A percentile compares a stretch with the other conserved stretches of the same genome.
These are phyloP conservation scores for Acleris literana DNA, from an alignment of 2,888 invertebrate genomes.

Conservation along the genomic window DNA sequence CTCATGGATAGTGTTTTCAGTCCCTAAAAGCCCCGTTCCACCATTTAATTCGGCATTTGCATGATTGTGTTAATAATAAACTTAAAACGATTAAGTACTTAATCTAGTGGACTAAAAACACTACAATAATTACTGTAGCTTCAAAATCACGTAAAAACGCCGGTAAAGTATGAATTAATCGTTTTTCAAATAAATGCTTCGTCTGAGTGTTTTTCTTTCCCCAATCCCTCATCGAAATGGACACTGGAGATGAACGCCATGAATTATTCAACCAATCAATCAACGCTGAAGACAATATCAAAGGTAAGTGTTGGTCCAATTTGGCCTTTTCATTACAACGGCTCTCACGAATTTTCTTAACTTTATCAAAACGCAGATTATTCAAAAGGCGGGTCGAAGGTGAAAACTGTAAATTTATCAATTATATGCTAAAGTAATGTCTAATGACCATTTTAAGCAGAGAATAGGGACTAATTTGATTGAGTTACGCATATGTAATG, in stretches of 20 bases:
- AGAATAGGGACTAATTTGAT: no score
- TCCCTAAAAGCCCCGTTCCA: no score
- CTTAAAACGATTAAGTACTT: no score
- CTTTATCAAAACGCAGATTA: not conserved
- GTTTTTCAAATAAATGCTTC: conserved; percentile 33
- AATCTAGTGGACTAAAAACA: no score
- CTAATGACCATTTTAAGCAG: no score
- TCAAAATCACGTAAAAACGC: no score
- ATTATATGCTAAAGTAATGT: no score
- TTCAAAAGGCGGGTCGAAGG: not conserved
- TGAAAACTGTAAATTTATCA: not conserved
- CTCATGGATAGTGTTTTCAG: no score
- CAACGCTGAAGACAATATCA: conserved; percentile 26
- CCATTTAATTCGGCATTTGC: no score
- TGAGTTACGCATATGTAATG: no score
- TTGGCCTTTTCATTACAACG: conserved; percentile 16
- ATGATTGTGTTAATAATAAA: no score
- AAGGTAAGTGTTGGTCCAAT: conserved; percentile 33
- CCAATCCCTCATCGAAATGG: conserved; percentile 22
- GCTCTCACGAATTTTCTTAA: conserved; percentile 8
- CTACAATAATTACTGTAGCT: no score
- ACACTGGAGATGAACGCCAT: conserved; percentile 6
- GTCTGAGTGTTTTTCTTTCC: conserved; percentile 23
- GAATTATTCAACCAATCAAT: conserved; percentile 32
- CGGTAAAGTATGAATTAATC: not conserved